Evolutionary conservation across 1,140 invertebrate genomes (phyloP), one percentile per base, ranked within the genome.

Genomic region (Pseudomyrmex dendroicus): DNA sequence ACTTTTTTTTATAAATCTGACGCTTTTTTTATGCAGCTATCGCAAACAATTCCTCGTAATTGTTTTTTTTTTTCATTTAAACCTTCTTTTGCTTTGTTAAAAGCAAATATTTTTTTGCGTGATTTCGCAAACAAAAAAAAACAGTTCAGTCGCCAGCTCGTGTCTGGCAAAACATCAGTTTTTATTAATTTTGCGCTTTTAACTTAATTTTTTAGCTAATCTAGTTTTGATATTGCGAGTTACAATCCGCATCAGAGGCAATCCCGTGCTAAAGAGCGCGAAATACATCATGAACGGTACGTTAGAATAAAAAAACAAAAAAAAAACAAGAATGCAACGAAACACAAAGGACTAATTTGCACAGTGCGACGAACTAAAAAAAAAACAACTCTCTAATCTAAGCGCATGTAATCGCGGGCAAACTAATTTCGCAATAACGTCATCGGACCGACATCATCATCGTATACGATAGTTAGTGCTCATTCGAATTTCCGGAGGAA

Each of bases 231-330:
- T 88, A 61, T 68, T 88, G 63, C 84, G 64, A 88, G 83, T 88
- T 83, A 66, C 77, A 52, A 20, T 88, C 86, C 68, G 62, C 67
- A 57, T 88, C 83, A 68, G 57, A 46, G 17, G 84, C 66, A 68
- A 7, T 64, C 73, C 61, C 46, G 72, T 35, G 61, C 17, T 77
- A 85, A 77, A 50, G 17, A 82, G 83, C 61, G 82, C 83, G 25
- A 88, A 84, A 62, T 88, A 78, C 86, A 85, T 88, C 86, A 88
- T 83, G 73, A 88, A 70, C 20, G 87, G 87, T 88, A 88, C 64
- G 87, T 88, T 57, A 12, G 52, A 50, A 56, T 2, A 25, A 63
- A 63, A 13, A 35, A 35, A 25, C 0, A 62, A 35, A 7, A 5
- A 22, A 61, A 15, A 25, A 15, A 20, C 17, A 15, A 56, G 57